Conservation (phyloP, 2,113 vertebrate species). For the Nasalis larvatus region DNA sequence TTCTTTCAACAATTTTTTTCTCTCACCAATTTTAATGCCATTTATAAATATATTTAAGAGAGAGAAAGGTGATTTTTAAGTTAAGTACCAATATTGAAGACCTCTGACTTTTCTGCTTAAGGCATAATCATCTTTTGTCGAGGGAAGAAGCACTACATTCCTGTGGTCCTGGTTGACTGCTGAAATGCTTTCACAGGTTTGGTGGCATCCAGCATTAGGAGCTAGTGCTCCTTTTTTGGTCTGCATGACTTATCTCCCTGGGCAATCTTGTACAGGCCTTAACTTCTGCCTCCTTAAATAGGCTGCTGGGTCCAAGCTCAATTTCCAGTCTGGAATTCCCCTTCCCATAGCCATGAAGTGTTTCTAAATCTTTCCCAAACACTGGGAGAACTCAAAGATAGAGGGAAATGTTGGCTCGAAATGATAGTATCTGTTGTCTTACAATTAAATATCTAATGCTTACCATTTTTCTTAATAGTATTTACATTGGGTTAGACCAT, state of each 20-base stretch:
- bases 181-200: background rate
- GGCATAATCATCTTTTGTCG: background rate
- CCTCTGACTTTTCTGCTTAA: conserved; percentile 44
- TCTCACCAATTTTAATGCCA: background rate
- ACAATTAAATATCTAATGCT: background rate
- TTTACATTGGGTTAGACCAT: background rate
- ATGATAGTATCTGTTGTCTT: background rate
- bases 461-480: background rate
- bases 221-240: background rate
- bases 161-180: background rate
- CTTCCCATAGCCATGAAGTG: background rate
- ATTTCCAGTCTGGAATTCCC: background rate
- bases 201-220: background rate
- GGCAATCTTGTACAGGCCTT: background rate
- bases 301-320: background rate
- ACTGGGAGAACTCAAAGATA: background rate
- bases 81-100: background rate
- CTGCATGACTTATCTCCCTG: background rate
- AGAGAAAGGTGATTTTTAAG: background rate
- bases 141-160: background rate
- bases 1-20: background rate
- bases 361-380: conserved; percentile 18
- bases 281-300: conserved; percentile 27
- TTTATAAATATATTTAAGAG: background rate
- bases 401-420: background rate